These are phyloP conservation scores for Remorina albescens DNA, from an alignment of 2,797 vertebrate genomes.

Conservation along the genomic window DNA sequence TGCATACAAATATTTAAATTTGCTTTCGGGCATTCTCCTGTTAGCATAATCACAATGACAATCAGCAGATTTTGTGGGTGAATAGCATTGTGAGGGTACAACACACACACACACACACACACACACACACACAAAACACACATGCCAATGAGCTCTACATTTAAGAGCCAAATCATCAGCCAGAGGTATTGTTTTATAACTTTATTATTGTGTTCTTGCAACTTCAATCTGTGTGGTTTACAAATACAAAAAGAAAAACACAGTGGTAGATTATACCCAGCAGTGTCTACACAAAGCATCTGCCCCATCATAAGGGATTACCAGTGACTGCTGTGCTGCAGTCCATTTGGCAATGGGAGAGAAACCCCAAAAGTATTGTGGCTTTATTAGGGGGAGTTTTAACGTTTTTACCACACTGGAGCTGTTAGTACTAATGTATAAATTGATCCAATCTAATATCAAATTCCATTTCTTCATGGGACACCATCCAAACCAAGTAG, in stretches of 20 bases:
- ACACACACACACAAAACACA: too few relatives aligned
- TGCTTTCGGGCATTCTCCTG: conserved; percentile 17
- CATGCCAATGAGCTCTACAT: neutral
- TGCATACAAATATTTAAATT: conserved; percentile 47
- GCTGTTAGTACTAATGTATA: neutral
- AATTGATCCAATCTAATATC: neutral
- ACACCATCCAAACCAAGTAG: conserved; percentile 10
- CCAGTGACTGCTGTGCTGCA: neutral
- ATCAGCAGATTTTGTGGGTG: conserved; percentile 31
- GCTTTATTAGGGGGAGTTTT: neutral
- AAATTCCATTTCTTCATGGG: neutral
- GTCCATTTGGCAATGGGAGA: neutral
- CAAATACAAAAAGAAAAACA: conserved; percentile 14
- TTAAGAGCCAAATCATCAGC: conserved; percentile 26
- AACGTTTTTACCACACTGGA: neutral
- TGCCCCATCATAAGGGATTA: neutral
- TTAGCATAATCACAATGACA: conserved; percentile 42
- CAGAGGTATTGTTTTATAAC: conserved; percentile 26
- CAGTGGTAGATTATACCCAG: conserved; percentile 11
- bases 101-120: neutral
- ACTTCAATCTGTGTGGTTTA: conserved; percentile 9
- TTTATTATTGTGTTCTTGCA: conserved; percentile 19
- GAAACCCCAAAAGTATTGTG: accelerated
- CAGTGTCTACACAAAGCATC: conserved; percentile 7
- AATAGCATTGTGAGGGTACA: conserved; percentile 13